These are phyloP conservation scores for Desmophyllum pertusum DNA, from an alignment of 92 coral and sea anemone genomes.

Conservation along the genomic window DNA sequence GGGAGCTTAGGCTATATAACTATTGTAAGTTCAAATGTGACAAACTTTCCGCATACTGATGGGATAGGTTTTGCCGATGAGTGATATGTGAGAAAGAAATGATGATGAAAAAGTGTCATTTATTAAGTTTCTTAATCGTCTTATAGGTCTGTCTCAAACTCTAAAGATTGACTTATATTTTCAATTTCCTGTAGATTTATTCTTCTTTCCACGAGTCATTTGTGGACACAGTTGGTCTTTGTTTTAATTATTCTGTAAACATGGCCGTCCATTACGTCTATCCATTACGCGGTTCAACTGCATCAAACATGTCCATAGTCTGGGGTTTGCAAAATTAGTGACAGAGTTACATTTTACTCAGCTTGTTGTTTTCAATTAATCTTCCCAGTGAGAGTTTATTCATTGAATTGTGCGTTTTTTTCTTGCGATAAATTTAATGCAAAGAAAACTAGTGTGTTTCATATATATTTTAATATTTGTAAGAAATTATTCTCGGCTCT, in stretches of 20 bases:
- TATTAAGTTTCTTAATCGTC: background rate
- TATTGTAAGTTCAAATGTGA: too few species aligned
- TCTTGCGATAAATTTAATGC: background rate
- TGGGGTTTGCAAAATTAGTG: background rate
- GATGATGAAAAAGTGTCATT: too few species aligned
- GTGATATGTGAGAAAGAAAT: too few species aligned
- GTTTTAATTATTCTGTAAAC: background rate
- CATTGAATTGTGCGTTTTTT: background rate
- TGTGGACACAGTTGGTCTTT: background rate
- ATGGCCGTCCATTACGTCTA: background rate
- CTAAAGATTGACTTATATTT: background rate
- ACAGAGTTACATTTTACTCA: background rate
- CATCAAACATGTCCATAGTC: background rate
- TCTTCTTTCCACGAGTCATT: background rate
- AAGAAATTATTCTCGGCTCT: background rate
- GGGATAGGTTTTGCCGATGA: too few species aligned
- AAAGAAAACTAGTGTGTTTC: background rate
- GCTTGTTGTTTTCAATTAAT: background rate
- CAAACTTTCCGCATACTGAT: too few species aligned
- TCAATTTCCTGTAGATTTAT: background rate
- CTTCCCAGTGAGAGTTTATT: background rate
- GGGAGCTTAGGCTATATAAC: too few species aligned
- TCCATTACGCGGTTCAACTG: too few species aligned
- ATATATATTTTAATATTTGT: background rate
- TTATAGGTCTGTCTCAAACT: background rate